A percentile compares a stretch with the other conserved stretches of the same genome.
Conservation (phyloP, 1,140 invertebrate species). For the Neelides sp. region DNA sequence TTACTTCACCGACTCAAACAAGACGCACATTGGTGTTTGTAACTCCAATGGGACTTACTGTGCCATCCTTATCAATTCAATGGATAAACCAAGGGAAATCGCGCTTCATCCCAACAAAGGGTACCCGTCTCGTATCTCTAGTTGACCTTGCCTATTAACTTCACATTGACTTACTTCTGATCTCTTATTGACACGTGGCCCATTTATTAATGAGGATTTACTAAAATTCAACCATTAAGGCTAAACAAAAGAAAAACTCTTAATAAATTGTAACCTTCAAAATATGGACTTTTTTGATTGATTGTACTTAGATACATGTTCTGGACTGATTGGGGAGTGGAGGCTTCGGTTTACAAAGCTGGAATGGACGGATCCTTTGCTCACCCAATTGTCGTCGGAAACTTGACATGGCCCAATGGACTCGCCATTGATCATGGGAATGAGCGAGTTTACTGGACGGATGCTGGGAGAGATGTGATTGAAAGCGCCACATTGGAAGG, state of each 20-base stretch:
- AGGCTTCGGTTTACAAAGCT: conserved; percentile 58
- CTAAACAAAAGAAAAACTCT: too few species aligned
- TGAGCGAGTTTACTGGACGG: conserved; percentile 71
- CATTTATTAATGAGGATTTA: too few species aligned
- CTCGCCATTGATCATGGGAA: conserved; percentile 39
- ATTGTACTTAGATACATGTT: conserved; percentile 51
- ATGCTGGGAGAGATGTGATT: conserved; percentile 62
- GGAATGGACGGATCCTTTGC: conserved; percentile 68
- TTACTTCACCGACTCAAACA: conserved; percentile 62
- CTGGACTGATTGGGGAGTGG: conserved; percentile 70
- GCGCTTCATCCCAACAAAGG: conserved; percentile 36
- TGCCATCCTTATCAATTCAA: conserved; percentile 39
- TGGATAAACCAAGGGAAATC: conserved; percentile 35
- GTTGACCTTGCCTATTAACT: too few species aligned
- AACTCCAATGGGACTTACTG: conserved; percentile 47
- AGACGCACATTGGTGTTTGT: conserved; percentile 61
- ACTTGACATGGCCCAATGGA: conserved; percentile 47
- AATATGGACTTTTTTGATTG: conserved; percentile 13
- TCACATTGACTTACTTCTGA: too few species aligned
- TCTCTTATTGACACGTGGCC: too few species aligned
- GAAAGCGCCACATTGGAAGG: conserved; percentile 72
- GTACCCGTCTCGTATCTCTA: conserved; percentile 17
- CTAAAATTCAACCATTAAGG: too few species aligned
- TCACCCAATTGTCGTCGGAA: conserved; percentile 51
- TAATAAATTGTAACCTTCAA: not conserved